These are phyloP conservation scores for Pogonognathellus flavescens DNA, from an alignment of 1,140 invertebrate genomes.

Conservation along the genomic window DNA sequence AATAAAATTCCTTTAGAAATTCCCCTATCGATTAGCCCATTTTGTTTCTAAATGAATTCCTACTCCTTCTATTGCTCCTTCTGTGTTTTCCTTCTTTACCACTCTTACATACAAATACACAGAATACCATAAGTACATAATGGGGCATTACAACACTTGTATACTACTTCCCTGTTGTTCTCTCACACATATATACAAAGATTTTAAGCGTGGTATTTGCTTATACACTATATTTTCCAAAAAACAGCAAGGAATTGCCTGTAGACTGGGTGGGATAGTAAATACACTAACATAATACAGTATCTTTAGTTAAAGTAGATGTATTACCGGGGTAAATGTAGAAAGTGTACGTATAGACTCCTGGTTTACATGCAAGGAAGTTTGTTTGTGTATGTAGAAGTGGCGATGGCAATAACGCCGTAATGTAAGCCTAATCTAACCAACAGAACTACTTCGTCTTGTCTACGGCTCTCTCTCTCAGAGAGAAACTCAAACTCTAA, in stretches of 20 bases:
- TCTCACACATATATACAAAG: too few species aligned
- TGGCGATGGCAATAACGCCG: background rate
- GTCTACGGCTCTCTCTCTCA: background rate
- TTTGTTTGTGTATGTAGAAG: background rate
- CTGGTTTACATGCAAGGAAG: too few species aligned
- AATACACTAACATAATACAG: too few species aligned
- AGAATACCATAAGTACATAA: background rate
- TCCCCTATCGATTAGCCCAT: constrained; percentile 51
- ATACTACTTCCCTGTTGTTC: too few species aligned
- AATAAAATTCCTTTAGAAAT: constrained; percentile 53
- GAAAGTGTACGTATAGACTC: too few species aligned
- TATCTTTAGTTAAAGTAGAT: too few species aligned
- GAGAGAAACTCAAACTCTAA: background rate
- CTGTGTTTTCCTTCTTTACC: background rate
- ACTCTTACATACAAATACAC: background rate
- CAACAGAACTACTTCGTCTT: constrained; percentile 29
- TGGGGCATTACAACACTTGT: too few species aligned
- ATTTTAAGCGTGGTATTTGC: too few species aligned
- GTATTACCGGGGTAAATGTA: too few species aligned
- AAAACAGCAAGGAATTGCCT: too few species aligned
- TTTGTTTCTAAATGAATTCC: constrained; percentile 53
- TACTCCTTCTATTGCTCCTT: background rate
- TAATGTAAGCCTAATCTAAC: constrained; percentile 39
- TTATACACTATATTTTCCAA: too few species aligned
- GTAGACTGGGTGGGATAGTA: too few species aligned